Evolutionary conservation across 2,113 vertebrate genomes (phyloP).

Genomic region (Rhipidura dahli): DNA sequence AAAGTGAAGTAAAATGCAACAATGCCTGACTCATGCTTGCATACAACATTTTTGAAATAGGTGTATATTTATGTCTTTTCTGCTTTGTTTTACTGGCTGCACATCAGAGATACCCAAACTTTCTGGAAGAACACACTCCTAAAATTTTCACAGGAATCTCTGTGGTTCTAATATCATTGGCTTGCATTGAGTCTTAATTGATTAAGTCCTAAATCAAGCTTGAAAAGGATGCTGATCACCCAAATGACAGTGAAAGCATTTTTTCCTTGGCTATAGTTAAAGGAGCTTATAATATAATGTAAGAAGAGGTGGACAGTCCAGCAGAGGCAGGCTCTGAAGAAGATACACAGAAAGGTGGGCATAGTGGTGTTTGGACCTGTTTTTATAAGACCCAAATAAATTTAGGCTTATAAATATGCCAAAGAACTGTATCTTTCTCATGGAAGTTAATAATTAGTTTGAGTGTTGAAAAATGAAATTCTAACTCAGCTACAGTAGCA

Average conservation of each 20-base stretch:
- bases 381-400: not conserved
- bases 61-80: not conserved
- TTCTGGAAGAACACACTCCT: not conserved
- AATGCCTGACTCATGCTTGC: not conserved
- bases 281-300: not conserved
- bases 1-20: not conserved
- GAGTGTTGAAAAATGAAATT: not conserved
- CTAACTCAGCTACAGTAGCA: not conserved
- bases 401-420: not conserved
- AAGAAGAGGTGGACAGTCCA: not conserved
- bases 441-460: not conserved
- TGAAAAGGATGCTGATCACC: not conserved
- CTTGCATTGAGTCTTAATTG: not conserved
- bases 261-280: not conserved
- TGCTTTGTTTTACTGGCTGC: not conserved
- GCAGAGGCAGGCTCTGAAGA: not conserved
- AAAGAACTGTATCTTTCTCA: not conserved
- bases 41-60: not conserved
- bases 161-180: not conserved
- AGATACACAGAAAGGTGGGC: not conserved
- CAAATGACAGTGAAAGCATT: not conserved
- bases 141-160: not conserved
- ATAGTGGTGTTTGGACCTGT: not conserved
- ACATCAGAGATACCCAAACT: not conserved
- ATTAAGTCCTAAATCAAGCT: not conserved